These are phyloP conservation scores for Psix sp. DNA, from an alignment of 1,140 invertebrate genomes.

Conservation along the genomic window DNA sequence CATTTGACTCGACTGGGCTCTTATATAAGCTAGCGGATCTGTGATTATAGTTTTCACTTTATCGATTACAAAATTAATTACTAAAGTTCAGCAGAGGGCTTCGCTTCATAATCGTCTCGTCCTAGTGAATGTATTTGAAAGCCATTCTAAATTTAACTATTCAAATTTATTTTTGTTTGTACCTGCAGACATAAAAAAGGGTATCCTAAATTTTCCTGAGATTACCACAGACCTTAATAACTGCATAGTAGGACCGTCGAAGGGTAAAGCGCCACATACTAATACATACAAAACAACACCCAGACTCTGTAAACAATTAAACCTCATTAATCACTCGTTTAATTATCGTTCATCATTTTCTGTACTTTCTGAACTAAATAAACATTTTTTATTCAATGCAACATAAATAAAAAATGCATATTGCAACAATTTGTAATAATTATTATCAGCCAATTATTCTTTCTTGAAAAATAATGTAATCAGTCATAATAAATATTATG, in stretches of 20 bases:
- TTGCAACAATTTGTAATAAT: no score
- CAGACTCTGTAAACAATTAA: slow-evolving; percentile 82
- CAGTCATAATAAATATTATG: no score
- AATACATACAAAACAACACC: slow-evolving; percentile 96
- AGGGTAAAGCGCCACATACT: slow-evolving; percentile 93
- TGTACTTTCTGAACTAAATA: no score
- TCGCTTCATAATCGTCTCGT: slow-evolving; percentile 10
- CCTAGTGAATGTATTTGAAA: background rate
- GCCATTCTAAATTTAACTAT: slow-evolving; percentile 1
- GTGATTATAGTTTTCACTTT: slow-evolving; percentile 21
- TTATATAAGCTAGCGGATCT: slow-evolving; percentile 14
- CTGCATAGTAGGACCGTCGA: slow-evolving; percentile 92
- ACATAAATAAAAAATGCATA: no score
- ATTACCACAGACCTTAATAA: slow-evolving; percentile 88
- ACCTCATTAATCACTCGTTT: background rate
- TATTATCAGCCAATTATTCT: no score
- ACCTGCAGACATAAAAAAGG: slow-evolving; percentile 95
- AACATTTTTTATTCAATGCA: no score
- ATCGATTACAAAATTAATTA: slow-evolving; percentile 33
- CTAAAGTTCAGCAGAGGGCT: slow-evolving; percentile 10
- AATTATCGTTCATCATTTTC: no score
- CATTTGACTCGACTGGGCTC: background rate
- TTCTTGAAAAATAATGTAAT: no score
- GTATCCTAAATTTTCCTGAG: slow-evolving; percentile 92
- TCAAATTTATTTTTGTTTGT: slow-evolving; percentile 58